Conservation (phyloP, 2,797 vertebrate genomes). For the Miichthys miiuy region DNA sequence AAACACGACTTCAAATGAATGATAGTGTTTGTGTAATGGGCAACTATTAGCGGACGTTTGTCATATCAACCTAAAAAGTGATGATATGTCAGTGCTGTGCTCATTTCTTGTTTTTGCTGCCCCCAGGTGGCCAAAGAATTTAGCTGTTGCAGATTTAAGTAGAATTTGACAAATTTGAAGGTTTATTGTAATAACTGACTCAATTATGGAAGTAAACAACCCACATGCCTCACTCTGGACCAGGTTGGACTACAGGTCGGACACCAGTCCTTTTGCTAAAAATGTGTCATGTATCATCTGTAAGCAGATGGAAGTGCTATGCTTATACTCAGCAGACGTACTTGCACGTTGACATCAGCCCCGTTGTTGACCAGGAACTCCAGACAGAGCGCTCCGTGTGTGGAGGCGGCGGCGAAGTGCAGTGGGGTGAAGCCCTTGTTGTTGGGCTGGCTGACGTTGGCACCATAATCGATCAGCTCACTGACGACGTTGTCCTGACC, state of each 20-base stretch:
- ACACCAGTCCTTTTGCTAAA: neutral
- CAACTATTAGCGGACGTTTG: too few species aligned
- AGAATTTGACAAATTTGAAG: neutral
- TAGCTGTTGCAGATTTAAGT: neutral
- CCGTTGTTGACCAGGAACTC: conserved; percentile 96
- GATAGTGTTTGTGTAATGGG: too few species aligned
- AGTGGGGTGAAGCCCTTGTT: conserved; percentile 96
- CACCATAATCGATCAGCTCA: conserved; percentile 96
- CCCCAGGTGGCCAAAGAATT: too few species aligned
- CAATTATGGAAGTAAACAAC: neutral
- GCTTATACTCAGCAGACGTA: conserved; percentile 51
- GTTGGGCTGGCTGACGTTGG: conserved; percentile 96
- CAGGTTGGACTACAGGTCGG: neutral
- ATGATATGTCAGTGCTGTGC: too few species aligned
- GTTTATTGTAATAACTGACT: neutral
- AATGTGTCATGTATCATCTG: neutral
- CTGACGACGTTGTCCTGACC: conserved; percentile 95
- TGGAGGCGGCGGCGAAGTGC: conserved; percentile 97
- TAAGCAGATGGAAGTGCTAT: neutral
- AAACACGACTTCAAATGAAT: neutral
- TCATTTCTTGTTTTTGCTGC: too few species aligned
- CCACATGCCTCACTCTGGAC: too few species aligned
- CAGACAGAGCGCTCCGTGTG: conserved; percentile 94
- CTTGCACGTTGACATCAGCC: conserved; percentile 96
- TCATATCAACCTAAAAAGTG: too few species aligned